phyloP scores from a whole-genome alignment of 2,797 vertebrate species.

The Oreochromis mossambicus region DNA sequence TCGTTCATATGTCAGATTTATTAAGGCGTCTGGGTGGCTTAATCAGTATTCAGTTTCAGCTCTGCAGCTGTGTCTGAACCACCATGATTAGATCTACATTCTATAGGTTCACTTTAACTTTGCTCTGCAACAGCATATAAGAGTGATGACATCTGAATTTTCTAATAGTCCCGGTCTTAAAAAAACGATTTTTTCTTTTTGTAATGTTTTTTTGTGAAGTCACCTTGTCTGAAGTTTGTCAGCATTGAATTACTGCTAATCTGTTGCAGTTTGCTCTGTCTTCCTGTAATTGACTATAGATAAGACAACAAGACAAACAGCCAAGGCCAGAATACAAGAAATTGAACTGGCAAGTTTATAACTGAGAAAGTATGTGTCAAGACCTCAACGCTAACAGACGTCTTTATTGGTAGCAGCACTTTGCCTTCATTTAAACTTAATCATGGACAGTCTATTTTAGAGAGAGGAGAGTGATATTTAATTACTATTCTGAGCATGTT shows the following conservation, averaged over 20 bases:
- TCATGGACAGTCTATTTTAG: not conserved
- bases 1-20: conserved; percentile 45
- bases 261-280: not conserved
- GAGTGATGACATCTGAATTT: not conserved
- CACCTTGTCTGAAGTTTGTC: not conserved
- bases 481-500: not conserved
- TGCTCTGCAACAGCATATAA: not conserved
- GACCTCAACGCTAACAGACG: not conserved
- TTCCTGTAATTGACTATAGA: not conserved
- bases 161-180: not conserved
- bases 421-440: not conserved
- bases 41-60: conserved; percentile 35
- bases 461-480: not conserved
- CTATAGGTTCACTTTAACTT: not conserved
- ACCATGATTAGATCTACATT: not conserved
- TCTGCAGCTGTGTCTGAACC: not conserved
- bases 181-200: not conserved
- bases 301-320: not conserved
- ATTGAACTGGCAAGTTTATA: not conserved
- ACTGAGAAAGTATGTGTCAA: not conserved
- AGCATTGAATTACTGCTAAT: not conserved
- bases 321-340: not conserved
- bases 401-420: not conserved
- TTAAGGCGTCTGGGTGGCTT: conserved; percentile 14
- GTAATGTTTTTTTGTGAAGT: not conserved